Evolutionary conservation across 2,113 vertebrate species (phyloP), one percentile per base, ranked within the genome.

Genomic region (Fregata magnificens): DNA sequence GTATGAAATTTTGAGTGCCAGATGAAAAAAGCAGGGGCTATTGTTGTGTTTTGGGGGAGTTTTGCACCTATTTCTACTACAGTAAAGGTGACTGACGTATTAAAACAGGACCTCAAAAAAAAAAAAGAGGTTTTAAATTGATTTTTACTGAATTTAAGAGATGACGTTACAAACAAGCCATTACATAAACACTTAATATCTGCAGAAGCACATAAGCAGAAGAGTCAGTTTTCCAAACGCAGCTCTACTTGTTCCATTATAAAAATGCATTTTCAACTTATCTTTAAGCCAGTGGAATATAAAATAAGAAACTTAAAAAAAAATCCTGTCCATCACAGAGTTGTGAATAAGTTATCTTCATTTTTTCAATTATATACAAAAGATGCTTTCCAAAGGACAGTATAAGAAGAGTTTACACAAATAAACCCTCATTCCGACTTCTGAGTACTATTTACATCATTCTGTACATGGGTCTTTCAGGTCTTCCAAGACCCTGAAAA

Each of bases 321-420:
- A n/a, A 6, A 40, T 92, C 84, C 85, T 93, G 76, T 40, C 86
- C 71, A 3, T 25, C 45, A 50, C 7, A 13, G 78, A 77, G 62
- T 26, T 77, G 87, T 88, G 58, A 97, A 97, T 98, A 96, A 98
- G 59, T 95, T 97, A 95, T 47, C 76, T 70, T 90, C 50, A 36
- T 26, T 74, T 59, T 85, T 86, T 71, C 94, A 80, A 95, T 77
- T 97, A 97, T 98, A 97, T 97, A 97, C 96, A 97, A 86, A 97
- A 95, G 86, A 82, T 40, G 40, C 44, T 95, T 94, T 63, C 90
- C 92, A 74, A 58, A 90, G 94, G 92, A 87, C 93, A 95, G 59
- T 2, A 3, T 34, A 44, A 26, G 59, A 55, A 22, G 58, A 44
- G 56, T 31, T 77, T 74, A 47, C 62, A 70, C 61, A 22, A 83